Base-by-base conservation (phyloP, 2,797 vertebrate species). In the Chromobotia macracanthus region DNA sequence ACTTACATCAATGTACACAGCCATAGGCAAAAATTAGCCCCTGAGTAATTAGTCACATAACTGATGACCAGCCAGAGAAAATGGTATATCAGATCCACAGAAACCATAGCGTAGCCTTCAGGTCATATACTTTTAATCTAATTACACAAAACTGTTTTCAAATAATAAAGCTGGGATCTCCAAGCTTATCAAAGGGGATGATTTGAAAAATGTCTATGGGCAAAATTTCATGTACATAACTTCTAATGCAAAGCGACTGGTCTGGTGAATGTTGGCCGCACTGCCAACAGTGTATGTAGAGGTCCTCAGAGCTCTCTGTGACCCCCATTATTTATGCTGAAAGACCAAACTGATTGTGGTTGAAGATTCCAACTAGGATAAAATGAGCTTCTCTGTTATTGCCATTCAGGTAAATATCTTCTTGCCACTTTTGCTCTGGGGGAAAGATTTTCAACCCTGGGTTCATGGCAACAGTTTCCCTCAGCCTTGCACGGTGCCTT, bases 381-480 rank as follows among this genome's bases (percentile, higher is more conserved):
- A 93, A 94, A 94, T 91, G 89, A 94, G 90, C 89, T 92, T 90
- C 90, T 94, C 91, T 85, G 89, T 92, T 92, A 92, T 89, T 88
- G 88, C 86, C 81, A 84, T 88, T 87, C 60, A 83, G 90, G 92
- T 91, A 92, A 91, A 92, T 92, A 86, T 90, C 79, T 75, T 76
- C 86, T 89, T 86, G 60, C 80, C 81, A 64, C 73, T 82, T 81
- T 80, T 88, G 60, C 85, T 87, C 76, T 10, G 0, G 84, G 90
- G 88, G 80, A 74, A 86, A 80, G 85, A 86, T 85, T 80, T 86
- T 80, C 86, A 84, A 87, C 86, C 86, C 83, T 58, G 61, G 82
- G 86, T 89, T 88, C 87, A 84, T 53, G 86, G 89, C 82, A 91
- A 89, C 80, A 85, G 88, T 80, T 88, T 91, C 82, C 79, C 50